phyloP scores from a whole-genome alignment of 2,797 vertebrate genomes.

The Loris lydekkerianus region DNA sequence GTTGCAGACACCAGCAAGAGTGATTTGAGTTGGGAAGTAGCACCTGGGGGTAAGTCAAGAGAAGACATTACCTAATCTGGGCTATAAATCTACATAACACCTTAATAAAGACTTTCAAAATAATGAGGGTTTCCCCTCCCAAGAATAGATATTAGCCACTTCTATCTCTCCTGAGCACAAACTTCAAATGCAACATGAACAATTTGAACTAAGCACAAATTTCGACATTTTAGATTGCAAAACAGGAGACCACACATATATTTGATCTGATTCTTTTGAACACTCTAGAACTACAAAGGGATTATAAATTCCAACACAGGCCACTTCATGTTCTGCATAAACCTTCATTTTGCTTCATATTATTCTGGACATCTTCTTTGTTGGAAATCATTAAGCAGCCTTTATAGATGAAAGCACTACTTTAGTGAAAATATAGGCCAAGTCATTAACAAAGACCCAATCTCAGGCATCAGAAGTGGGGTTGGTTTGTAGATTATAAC shows the following conservation, averaged over 20 bases:
- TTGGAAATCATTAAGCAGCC: not conserved
- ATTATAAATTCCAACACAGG: not conserved
- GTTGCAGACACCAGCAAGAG: constrained; percentile 23
- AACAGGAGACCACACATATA: not conserved
- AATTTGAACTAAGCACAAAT: constrained; percentile 37
- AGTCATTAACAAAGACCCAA: not conserved
- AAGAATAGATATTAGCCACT: not conserved
- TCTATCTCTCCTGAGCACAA: constrained; percentile 24
- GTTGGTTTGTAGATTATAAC: not conserved
- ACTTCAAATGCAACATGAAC: not conserved
- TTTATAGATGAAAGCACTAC: constrained; percentile 29
- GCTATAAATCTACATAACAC: not conserved
- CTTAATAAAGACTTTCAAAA: constrained; percentile 35
- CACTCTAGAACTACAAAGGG: not conserved
- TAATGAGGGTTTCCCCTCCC: not conserved
- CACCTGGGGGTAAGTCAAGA: not conserved
- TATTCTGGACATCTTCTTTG: constrained; percentile 40
- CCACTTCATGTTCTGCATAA: not conserved
- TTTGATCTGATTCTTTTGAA: not conserved
- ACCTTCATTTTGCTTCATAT: constrained; percentile 12
- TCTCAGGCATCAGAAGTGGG: not conserved
- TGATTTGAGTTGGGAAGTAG: constrained; percentile 48
- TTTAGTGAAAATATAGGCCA: not conserved
- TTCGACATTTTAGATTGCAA: constrained; percentile 20
- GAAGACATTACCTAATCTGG: not conserved